Evolutionary conservation across 2,113 vertebrate genomes (phyloP).

Genomic region (Vimba vimba): DNA sequence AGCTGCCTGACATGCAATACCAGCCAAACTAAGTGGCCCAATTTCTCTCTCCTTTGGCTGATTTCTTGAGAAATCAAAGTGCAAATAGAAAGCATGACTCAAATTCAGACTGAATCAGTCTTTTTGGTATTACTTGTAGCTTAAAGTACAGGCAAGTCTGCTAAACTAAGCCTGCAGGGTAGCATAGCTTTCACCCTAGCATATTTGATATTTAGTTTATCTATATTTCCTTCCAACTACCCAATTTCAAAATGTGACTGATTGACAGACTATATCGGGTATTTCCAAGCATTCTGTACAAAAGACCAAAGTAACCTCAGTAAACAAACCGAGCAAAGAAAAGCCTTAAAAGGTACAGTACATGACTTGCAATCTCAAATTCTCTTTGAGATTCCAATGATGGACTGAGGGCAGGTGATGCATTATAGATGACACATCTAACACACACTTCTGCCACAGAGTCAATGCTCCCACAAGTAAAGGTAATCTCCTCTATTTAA

Average conservation of each 20-base stretch:
- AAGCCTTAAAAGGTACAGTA: constrained; percentile 21
- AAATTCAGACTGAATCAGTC: background rate
- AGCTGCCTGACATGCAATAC: background rate
- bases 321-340: constrained; percentile 58
- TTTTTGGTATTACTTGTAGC: background rate
- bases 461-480: constrained; percentile 32
- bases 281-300: constrained; percentile 28
- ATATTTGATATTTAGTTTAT: background rate
- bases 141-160: background rate
- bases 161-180: background rate
- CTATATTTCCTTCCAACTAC: background rate
- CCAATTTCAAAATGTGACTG: constrained; percentile 44
- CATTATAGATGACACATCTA: constrained; percentile 66
- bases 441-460: constrained; percentile 44
- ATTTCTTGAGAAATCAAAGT: background rate
- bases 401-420: constrained; percentile 53
- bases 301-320: constrained; percentile 28
- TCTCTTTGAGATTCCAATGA: constrained; percentile 48
- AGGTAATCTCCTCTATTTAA: background rate
- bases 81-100: background rate
- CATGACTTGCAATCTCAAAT: constrained; percentile 33
- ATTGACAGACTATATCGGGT: background rate
- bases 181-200: background rate
- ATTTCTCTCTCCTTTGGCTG: background rate
- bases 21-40: background rate